A percentile compares a stretch with the other conserved stretches of the same genome.
Conservation (phyloP, 2,888 invertebrate genomes). For the Physocephala rufipes region DNA sequence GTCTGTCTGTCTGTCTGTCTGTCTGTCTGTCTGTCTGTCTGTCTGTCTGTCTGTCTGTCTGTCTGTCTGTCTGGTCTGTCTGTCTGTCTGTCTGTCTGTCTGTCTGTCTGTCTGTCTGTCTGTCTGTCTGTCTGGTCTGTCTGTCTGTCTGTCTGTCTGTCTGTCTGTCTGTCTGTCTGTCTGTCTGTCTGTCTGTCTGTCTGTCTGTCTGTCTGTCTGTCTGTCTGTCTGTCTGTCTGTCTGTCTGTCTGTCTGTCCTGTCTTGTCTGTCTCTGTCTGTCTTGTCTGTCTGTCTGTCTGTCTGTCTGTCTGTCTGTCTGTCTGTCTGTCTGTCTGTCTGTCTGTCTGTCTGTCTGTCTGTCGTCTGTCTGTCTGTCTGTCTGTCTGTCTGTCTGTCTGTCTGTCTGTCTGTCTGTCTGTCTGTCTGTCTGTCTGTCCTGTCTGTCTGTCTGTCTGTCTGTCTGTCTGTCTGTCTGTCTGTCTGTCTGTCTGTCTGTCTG, state of each 20-base stretch:
- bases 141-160: too few species aligned
- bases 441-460: constrained; percentile 19
- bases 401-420: constrained; percentile 25
- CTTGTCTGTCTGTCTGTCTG: too few species aligned
- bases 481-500: too few species aligned
- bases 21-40: constrained; percentile 9
- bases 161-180: constrained; percentile 10
- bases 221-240: neutral
- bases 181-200: constrained; percentile 1
- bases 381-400: constrained; percentile 24
- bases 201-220: neutral
- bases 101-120: too few species aligned
- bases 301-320: constrained; percentile 1
- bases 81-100: too few species aligned
- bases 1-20: constrained; percentile 5
- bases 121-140: too few species aligned
- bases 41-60: constrained; percentile 23
- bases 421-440: constrained; percentile 21
- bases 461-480: constrained; percentile 25
- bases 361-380: too few species aligned
- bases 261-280: neutral
- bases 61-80: constrained; percentile 17
- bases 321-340: constrained; percentile 24
- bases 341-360: constrained; percentile 24
- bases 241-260: neutral